Conservation (phyloP, 2,113 vertebrate species). For the Anoura caudifer region DNA sequence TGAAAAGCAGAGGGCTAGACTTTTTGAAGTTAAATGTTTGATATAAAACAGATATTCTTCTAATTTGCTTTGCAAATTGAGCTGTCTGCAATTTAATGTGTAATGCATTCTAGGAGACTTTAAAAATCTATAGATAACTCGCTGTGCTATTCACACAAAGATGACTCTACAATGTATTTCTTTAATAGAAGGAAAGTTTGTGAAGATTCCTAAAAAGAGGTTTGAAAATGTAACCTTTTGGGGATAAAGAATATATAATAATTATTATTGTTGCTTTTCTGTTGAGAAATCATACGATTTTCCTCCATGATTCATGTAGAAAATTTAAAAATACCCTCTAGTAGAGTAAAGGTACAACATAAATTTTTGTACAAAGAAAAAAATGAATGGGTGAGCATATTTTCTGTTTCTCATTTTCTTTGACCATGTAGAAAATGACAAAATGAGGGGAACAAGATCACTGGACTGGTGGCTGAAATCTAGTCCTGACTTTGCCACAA, state of each 20-base stretch:
- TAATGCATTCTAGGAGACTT: conserved; percentile 41
- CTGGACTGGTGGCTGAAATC: neutral
- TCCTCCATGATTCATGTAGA: neutral
- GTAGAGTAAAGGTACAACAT: neutral
- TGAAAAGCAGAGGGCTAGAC: conserved; percentile 50
- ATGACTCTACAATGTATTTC: neutral
- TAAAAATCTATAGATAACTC: neutral
- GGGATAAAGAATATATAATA: neutral
- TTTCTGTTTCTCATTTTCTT: neutral
- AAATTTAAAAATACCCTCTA: neutral
- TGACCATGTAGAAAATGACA: neutral
- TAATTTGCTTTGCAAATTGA: conserved; percentile 71
- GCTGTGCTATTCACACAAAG: conserved; percentile 19
- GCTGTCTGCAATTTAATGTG: conserved; percentile 38
- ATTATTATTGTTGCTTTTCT: neutral
- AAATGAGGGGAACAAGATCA: neutral
- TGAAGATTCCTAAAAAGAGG: neutral
- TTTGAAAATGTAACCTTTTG: neutral
- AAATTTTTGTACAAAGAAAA: neutral
- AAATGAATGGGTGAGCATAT: neutral
- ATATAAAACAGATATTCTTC: conserved; percentile 69
- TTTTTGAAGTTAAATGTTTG: conserved; percentile 67
- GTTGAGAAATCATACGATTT: neutral
- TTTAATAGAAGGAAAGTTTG: neutral
- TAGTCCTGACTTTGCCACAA: neutral